These are phyloP conservation scores for Apostichopus leukothele DNA, from an alignment of 53 echinoderm and acorn worm genomes.

Conservation along the genomic window DNA sequence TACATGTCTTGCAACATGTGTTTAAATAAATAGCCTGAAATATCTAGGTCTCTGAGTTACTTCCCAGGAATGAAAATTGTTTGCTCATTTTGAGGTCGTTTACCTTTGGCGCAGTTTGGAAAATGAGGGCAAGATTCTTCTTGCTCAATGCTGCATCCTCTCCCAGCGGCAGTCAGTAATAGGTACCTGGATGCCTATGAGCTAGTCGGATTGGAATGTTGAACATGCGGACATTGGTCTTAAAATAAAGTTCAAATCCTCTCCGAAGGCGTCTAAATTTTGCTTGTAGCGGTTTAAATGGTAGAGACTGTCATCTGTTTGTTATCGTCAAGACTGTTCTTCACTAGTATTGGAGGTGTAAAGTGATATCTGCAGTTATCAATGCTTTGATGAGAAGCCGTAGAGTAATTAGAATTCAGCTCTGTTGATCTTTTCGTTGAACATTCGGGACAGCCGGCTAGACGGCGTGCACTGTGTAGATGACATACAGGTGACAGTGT, in stretches of 20 bases:
- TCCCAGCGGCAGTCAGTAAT: not conserved
- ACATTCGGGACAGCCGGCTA: no score
- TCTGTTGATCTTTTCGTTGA: no score
- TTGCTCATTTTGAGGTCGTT: not conserved
- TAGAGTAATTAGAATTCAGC: no score
- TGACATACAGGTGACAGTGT: no score
- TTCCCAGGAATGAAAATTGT: not conserved
- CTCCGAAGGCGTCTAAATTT: not conserved
- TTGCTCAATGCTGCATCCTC: not conserved
- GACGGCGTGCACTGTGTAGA: no score
- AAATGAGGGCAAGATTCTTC: not conserved
- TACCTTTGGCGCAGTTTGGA: not conserved
- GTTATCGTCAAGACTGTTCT: not conserved
- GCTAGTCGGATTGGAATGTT: conserved; percentile 6
- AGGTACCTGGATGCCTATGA: conserved; percentile 21
- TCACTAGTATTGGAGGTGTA: not conserved
- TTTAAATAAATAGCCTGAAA: no score
- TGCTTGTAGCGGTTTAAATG: not conserved
- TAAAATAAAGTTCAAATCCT: conserved; percentile 16
- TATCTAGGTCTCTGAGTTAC: not conserved
- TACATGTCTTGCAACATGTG: no score
- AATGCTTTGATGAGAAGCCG: not conserved
- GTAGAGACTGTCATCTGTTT: not conserved
- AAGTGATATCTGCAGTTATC: not conserved
- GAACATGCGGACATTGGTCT: conserved; percentile 35